Evolutionary conservation across 2,797 vertebrate genomes (phyloP), one percentile per base, ranked within the genome.

Genomic region (Siniperca scherzeri): DNA sequence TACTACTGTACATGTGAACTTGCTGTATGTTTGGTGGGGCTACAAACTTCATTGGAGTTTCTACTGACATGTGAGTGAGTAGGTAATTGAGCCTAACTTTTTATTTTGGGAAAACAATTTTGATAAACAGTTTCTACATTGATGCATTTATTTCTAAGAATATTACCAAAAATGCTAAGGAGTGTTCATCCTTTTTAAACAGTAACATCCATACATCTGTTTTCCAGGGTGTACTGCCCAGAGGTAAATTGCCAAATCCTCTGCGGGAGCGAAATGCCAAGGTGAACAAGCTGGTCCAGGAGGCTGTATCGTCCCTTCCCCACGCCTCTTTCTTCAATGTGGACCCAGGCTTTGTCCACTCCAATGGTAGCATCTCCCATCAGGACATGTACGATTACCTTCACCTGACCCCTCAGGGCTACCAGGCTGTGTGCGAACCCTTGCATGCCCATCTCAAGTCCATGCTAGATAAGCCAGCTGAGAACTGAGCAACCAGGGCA

Each of bases 381-480:
- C 96, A 98, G 68, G 97, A 99, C 90, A 96, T 98, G 96, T 98
- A 97, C 0, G 97, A 98, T 87, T 99, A 98, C 91, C 96, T 99
- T 87, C 97, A 98, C 81, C 95, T 98, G 86, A 98, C 96, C 65
- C 96, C 97, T 4, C 92, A 95, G 42, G 97, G 96, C 68, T 98
- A 98, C 87, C 96, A 97, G 68, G 93, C 91, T 2, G 96, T 98
- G 83, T 98, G 97, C 59, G 93, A 95, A n/a, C 94, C 95, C 16
- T 84, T 98, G 75, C 96, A 98, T 11, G 88, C 92, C 48, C 90
- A 93, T 73, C 93, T 98, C 46, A 96, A 96, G 72, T 94, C 92
- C 61, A 92, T 98, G 80, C 89, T 98, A 86, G 97, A 96, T 19
- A 94, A 90, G 60, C 94, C 91, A 22, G 87, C 88, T 22, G 94